Percentiles rank a stretch among this genome's conserved stretches.
Conservation (phyloP, 2,797 vertebrate genomes). For the Xiphophorus birchmanni region DNA sequence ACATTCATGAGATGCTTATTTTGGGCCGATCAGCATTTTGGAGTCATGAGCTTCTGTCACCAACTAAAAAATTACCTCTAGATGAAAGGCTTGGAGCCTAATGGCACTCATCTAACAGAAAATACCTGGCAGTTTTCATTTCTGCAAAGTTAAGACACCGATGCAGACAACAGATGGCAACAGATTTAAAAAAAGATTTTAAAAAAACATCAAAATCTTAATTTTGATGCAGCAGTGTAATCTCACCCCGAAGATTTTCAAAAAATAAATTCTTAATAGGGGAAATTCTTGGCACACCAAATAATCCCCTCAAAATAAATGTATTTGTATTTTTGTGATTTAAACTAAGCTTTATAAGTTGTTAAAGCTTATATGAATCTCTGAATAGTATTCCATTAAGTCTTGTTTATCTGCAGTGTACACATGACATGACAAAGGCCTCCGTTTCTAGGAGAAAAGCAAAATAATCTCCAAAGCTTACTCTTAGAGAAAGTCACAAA, state of each 20-base stretch:
- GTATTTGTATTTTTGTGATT: not conserved
- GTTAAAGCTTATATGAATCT: not conserved
- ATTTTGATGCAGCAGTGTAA: not conserved
- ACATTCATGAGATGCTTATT: slow-evolving; percentile 5
- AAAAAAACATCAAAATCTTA: not conserved
- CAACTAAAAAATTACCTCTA: not conserved
- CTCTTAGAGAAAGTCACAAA: not conserved
- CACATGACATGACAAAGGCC: not conserved
- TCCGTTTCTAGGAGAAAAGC: not conserved
- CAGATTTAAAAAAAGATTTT: not conserved
- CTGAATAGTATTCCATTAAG: not conserved
- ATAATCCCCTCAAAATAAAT: not conserved
- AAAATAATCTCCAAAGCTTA: not conserved
- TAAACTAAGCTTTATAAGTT: not conserved
- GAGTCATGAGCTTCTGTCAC: not conserved
- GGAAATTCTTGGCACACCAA: not conserved
- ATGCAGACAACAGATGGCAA: not conserved
- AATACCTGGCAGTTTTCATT: not conserved
- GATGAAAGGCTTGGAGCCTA: not conserved
- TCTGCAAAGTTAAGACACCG: not conserved
- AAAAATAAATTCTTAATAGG: not conserved
- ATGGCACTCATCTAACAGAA: not conserved
- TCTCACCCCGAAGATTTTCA: not conserved
- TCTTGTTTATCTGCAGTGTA: not conserved
- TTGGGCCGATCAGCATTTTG: not conserved